phyloP scores from a whole-genome alignment of 1,140 invertebrate species.

The Brachionus plicatilis region DNA sequence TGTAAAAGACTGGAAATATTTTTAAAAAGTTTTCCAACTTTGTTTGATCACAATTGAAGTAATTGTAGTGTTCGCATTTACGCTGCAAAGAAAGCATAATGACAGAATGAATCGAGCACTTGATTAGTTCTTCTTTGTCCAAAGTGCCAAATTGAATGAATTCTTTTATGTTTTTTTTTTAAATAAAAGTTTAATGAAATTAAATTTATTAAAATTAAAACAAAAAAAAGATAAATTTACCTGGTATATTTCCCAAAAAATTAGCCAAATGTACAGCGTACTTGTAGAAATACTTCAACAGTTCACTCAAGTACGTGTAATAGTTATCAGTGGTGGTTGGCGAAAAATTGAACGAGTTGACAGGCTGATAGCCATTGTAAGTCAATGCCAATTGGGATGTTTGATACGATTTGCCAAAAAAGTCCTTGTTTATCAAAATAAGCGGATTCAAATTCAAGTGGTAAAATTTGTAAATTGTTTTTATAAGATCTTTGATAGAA shows the following conservation, averaged over 20 bases:
- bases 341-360: not conserved
- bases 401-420: not conserved
- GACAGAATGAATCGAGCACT: conserved; percentile 36
- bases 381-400: not conserved
- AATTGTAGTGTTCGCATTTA: conserved; percentile 37
- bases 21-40: conserved; percentile 20
- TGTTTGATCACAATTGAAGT: conserved; percentile 36
- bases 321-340: not conserved
- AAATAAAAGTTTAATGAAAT: not conserved
- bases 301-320: not conserved
- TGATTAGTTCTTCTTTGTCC: conserved; percentile 37
- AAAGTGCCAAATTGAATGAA: not conserved
- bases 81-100: conserved; percentile 6
- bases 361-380: conserved; percentile 11
- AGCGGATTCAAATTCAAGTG: conserved; percentile 14
- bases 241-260: not conserved
- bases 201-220: not conserved
- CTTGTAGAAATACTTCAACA: not conserved
- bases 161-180: not conserved
- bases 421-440: not conserved
- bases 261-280: not conserved
- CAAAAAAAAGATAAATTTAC: not conserved
- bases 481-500: conserved; percentile 9
- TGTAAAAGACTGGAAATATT: conserved; percentile 34
- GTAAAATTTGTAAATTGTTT: conserved; percentile 19